Evolutionary conservation across 2,888 invertebrate species (phyloP).

Genomic region (Catonia carolina): DNA sequence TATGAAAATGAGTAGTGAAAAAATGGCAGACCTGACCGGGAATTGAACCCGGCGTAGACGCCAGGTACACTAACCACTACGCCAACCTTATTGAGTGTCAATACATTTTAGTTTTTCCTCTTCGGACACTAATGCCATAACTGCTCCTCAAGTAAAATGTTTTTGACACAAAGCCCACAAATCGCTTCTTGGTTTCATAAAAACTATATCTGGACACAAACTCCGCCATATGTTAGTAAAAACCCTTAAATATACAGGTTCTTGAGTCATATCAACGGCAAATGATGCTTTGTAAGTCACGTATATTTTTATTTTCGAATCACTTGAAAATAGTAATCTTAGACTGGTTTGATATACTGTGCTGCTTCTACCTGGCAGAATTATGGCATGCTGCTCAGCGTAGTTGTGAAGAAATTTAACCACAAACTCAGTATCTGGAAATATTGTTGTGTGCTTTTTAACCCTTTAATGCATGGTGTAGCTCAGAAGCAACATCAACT

Average conservation of each 20-base stretch:
- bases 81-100: too few relatives aligned
- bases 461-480: too few relatives aligned
- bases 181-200: constrained; percentile 19
- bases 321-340: constrained; percentile 16
- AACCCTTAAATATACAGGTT: constrained; percentile 9
- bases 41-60: too few relatives aligned
- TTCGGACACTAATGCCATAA: constrained; percentile 11
- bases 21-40: too few relatives aligned
- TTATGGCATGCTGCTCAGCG: constrained; percentile 17
- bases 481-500: too few relatives aligned
- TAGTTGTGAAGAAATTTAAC: constrained; percentile 14
- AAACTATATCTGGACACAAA: constrained; percentile 11
- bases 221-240: constrained; percentile 15
- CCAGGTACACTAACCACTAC: too few relatives aligned
- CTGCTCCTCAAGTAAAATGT: constrained; percentile 18
- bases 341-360: constrained; percentile 15
- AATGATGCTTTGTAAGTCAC: constrained; percentile 17
- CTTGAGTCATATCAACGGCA: constrained; percentile 14
- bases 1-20: too few relatives aligned
- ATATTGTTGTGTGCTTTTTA: neutral
- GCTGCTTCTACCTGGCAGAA: constrained; percentile 17
- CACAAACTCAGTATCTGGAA: neutral
- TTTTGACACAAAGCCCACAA: constrained; percentile 15
- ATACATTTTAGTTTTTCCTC: constrained; percentile 19
- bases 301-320: constrained; percentile 18